Base-by-base conservation (phyloP, 2,888 invertebrate genomes). In the Nomada hirtipes region DNA sequence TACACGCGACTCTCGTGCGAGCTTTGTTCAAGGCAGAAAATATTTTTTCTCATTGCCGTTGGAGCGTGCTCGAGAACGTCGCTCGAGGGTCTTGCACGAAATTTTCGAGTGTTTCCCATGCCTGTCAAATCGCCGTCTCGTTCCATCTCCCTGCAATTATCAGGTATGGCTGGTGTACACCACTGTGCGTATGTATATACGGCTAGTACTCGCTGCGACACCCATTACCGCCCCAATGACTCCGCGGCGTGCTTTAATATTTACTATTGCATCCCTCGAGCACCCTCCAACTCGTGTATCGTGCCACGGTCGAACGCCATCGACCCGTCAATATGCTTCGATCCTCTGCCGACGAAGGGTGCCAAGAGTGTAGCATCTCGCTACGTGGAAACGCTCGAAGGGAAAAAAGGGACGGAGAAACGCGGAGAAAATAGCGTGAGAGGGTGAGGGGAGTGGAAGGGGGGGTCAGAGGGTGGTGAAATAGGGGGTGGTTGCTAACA, bases 21-120 rank as follows among this genome's bases (percentile, higher is more conserved):
- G 75, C 81, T 83, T 83, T 78, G 78, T 82, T 82, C 77, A 61
- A 64, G 59, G 23, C 67, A 73, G 82, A 75, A 77, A 83, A 82
- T 83, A 73, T 76, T 61, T 80, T 82, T 83, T 77, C 78, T 77
- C 77, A 77, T 82, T 57, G 73, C 64, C 57, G 57, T 73, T 73
- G 73, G 82, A 82, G 82, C 79, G 69, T 75, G 60, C 83, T 85
- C 81, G 81, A 83, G 55, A 78, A 75, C 75, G 82, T 82, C 70
- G 74, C 70, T 83, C 77, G 84, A 88, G 86, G 86, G 80, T 79
- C 70, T 83, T 82, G 87, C 83, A 79, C 87, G 86, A 85, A 83
- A 79, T 82, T 86, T 79, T 90, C 88, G 88, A 92, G 91, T 91
- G 91, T 90, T 93, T 93, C 93, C 93, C 93, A 93, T 91, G 93